A percentile compares a stretch with the other conserved stretches of the same genome.
phyloP scores from a whole-genome alignment of 2,888 invertebrate genomes.

The Agonopterix alstromeriana region DNA sequence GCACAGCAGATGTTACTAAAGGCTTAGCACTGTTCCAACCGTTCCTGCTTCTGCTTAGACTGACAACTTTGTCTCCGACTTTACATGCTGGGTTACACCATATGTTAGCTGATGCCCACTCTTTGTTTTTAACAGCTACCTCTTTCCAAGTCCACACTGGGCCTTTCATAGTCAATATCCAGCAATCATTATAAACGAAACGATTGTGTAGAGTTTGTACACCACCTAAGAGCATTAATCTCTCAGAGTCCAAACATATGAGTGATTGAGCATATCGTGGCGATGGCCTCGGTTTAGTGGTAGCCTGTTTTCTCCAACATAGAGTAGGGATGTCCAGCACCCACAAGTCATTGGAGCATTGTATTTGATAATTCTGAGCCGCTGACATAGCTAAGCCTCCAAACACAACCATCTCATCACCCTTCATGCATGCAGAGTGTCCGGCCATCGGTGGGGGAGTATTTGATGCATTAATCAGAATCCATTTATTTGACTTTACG shows the following conservation, averaged over 20 bases:
- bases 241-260: constrained; percentile 84
- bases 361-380: constrained; percentile 61
- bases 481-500: constrained; percentile 88
- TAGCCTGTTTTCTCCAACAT: constrained; percentile 86
- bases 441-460: constrained; percentile 93
- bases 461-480: constrained; percentile 77
- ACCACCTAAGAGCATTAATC: constrained; percentile 89
- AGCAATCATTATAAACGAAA: constrained; percentile 90
- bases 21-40: constrained; percentile 71
- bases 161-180: constrained; percentile 89
- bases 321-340: constrained; percentile 86
- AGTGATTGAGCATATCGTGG: constrained; percentile 96
- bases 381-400: constrained; percentile 80
- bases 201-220: constrained; percentile 89
- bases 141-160: constrained; percentile 85
- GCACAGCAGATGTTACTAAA: constrained; percentile 73
- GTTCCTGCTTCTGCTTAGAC: constrained; percentile 80
- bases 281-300: constrained; percentile 82
- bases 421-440: constrained; percentile 92
- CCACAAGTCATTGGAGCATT: constrained; percentile 91
- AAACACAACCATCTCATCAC: constrained; percentile 89
- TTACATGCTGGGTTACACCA: constrained; percentile 96
- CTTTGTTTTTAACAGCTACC: constrained; percentile 84
- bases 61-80: constrained; percentile 85
- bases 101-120: constrained; percentile 89